These are phyloP conservation scores for Pristionchus fissidentatus DNA, from an alignment of 2,888 invertebrate species.

Conservation along the genomic window DNA sequence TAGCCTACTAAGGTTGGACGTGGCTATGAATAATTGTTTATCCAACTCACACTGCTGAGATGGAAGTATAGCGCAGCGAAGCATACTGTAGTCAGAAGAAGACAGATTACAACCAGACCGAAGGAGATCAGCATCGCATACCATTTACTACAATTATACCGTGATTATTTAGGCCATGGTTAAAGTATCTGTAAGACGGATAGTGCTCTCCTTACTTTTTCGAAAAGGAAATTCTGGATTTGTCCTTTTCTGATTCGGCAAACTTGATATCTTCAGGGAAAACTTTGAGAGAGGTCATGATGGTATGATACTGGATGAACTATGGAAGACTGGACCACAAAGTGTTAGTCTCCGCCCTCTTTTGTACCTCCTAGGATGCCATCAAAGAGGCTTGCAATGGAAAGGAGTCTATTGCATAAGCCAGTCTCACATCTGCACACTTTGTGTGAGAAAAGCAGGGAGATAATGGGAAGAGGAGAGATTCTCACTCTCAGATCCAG, in stretches of 20 bases:
- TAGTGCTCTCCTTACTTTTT: neutral
- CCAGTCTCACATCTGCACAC: neutral
- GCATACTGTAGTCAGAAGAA: constrained; percentile 69
- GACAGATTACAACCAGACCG: constrained; percentile 60
- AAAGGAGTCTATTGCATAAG: constrained; percentile 6
- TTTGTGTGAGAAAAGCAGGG: too few relatives aligned
- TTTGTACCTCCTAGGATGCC: neutral
- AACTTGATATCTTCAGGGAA: neutral
- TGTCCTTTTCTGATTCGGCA: neutral
- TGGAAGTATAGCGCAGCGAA: constrained; percentile 71
- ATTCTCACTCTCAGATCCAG: too few relatives aligned
- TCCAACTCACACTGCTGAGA: constrained; percentile 54
- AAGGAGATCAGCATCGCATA: constrained; percentile 55
- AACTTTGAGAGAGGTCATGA: neutral
- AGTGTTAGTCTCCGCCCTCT: neutral
- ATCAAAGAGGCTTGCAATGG: neutral
- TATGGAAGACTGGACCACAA: neutral
- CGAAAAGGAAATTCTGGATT: neutral
- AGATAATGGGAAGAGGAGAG: too few relatives aligned
- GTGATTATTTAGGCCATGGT: too few relatives aligned
- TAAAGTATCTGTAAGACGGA: neutral
- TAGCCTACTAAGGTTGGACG: neutral
- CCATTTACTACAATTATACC: constrained; percentile 48
- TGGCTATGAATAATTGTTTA: neutral
- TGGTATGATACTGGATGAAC: neutral